phyloP scores from a whole-genome alignment of 2,113 vertebrate genomes.

The Oncorhynchus gorbuscha region DNA sequence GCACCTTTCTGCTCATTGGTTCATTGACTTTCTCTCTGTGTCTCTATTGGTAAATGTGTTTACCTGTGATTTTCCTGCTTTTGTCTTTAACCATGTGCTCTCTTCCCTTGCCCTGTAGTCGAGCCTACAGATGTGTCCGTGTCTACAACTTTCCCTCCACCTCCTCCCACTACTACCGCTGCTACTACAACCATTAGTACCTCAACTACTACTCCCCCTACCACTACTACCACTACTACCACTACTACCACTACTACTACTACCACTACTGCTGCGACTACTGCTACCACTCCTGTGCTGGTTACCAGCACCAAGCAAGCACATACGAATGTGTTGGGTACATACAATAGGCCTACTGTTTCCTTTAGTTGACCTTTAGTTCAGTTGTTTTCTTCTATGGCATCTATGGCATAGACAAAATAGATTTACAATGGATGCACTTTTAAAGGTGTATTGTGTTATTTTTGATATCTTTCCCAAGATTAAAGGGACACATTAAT shows the following conservation, averaged over 20 bases:
- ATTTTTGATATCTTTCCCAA: background rate
- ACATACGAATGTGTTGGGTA: conserved; percentile 70
- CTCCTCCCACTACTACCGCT: conserved; percentile 60
- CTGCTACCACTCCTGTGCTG: conserved; percentile 64
- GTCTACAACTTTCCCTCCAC: conserved; percentile 64
- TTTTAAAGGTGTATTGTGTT: background rate
- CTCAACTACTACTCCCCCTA: conserved; percentile 45
- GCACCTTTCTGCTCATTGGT: conserved; percentile 4
- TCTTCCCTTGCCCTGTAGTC: conserved; percentile 71
- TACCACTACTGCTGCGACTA: conserved; percentile 41
- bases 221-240: conserved; percentile 51
- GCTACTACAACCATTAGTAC: conserved; percentile 61
- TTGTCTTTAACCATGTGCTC: conserved; percentile 67
- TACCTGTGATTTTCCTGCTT: conserved; percentile 20
- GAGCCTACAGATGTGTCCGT: conserved; percentile 67
- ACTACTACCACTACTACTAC: conserved; percentile 44
- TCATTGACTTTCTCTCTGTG: conserved; percentile 13
- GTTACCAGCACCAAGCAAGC: conserved; percentile 66
- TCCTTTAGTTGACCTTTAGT: background rate
- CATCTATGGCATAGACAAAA: background rate
- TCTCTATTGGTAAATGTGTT: conserved; percentile 17
- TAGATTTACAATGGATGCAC: background rate
- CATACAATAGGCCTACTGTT: conserved; percentile 41
- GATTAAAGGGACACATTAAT: background rate
- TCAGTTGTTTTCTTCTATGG: conserved; percentile 11